phyloP scores from a whole-genome alignment of 1,140 invertebrate species.

The Drosophila takahashii region DNA sequence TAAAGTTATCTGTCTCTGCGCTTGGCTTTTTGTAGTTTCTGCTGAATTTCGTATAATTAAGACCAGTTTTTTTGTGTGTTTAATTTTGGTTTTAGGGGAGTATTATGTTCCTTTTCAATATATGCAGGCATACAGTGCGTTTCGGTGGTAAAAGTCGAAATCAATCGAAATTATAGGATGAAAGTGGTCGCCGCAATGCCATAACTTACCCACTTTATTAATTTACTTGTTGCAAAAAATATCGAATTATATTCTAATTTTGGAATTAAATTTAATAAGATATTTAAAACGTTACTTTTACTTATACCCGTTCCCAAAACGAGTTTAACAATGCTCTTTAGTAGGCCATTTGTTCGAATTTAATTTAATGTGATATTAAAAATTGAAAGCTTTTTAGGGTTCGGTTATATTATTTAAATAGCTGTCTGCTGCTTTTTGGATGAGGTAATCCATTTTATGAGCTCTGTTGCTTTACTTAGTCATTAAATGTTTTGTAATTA shows the following conservation, averaged over 20 bases:
- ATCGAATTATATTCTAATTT: neutral
- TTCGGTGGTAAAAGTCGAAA: conserved; percentile 11
- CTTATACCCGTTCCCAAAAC: conserved; percentile 4
- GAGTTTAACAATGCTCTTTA: conserved; percentile 12
- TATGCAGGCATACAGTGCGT: conserved; percentile 25
- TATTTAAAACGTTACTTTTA: conserved; percentile 16
- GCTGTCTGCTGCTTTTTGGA: conserved; percentile 5
- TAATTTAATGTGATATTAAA: conserved; percentile 32
- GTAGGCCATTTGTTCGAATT: conserved; percentile 32
- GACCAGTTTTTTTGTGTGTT: conserved; percentile 29
- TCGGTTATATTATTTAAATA: conserved; percentile 15
- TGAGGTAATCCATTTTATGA: conserved; percentile 9
- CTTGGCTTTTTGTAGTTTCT: conserved; percentile 22
- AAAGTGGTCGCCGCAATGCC: conserved; percentile 6
- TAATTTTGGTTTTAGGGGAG: conserved; percentile 7
- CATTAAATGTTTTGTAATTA: too few species aligned
- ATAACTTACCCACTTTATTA: conserved; percentile 13
- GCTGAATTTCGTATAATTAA: conserved; percentile 40
- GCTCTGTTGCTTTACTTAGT: neutral
- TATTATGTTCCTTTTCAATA: conserved; percentile 18
- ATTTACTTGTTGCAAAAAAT: conserved; percentile 14
- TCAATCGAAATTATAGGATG: conserved; percentile 4
- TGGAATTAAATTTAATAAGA: conserved; percentile 10
- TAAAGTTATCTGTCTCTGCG: conserved; percentile 55
- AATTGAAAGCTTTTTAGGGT: conserved; percentile 16